These are phyloP conservation scores for Hystrix cristata DNA, from an alignment of 2,113 vertebrate genomes.

Conservation along the genomic window DNA sequence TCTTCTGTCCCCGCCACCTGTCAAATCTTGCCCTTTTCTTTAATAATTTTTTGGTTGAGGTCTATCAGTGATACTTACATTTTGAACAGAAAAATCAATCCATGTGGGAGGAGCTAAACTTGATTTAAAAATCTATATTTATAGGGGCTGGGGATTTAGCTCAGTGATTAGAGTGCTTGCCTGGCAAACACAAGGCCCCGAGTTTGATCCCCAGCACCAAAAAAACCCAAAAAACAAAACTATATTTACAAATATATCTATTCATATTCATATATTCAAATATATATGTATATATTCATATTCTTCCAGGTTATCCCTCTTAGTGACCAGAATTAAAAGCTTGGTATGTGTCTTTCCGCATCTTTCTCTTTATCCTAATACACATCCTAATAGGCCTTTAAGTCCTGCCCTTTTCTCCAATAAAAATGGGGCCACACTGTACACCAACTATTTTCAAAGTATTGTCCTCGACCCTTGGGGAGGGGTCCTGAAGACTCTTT, in stretches of 20 bases:
- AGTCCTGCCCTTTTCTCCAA: background rate
- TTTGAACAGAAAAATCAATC: constrained; percentile 44
- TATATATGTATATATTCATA: background rate
- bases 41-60: background rate
- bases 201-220: too few species aligned
- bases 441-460: background rate
- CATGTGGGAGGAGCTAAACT: background rate
- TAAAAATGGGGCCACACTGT: background rate
- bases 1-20: background rate
- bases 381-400: background rate
- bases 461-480: background rate
- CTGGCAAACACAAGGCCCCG: too few species aligned
- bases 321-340: constrained; percentile 6
- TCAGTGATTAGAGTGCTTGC: too few species aligned
- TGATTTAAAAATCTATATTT: background rate
- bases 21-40: constrained; percentile 25
- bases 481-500: background rate
- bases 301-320: constrained; percentile 16
- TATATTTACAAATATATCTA: too few species aligned
- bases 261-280: background rate
- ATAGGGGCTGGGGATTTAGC: too few species aligned
- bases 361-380: background rate
- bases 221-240: too few species aligned
- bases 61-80: background rate
- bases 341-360: background rate